A percentile compares a stretch with the other conserved stretches of the same genome.
These are phyloP conservation scores for Chrysoperla carnea DNA, from an alignment of 1,140 invertebrate genomes.

Conservation along the genomic window DNA sequence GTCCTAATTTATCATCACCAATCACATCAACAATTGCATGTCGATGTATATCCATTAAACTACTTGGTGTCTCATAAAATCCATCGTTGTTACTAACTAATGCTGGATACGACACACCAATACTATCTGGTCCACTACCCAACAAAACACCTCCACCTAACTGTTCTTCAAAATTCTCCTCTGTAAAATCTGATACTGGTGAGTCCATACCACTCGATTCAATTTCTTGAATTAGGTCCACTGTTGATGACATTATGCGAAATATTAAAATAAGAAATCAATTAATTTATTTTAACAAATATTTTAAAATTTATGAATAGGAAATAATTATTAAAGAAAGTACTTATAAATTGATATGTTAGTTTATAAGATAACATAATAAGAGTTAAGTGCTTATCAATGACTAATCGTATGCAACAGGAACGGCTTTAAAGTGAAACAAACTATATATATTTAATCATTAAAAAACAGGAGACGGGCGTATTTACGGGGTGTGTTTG, in stretches of 20 bases:
- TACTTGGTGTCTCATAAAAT: neutral
- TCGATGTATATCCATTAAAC: neutral
- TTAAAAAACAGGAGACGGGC: too few relatives aligned
- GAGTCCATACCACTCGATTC: constrained; percentile 19
- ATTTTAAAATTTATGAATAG: neutral
- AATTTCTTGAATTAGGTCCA: constrained; percentile 17
- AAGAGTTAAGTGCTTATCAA: too few relatives aligned
- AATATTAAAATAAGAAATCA: neutral
- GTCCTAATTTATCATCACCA: constrained; percentile 75
- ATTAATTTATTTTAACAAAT: neutral
- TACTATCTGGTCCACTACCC: neutral
- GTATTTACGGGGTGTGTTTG: too few relatives aligned
- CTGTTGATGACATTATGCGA: constrained; percentile 8
- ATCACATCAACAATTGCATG: constrained; percentile 80
- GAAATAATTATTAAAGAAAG: neutral
- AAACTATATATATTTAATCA: too few relatives aligned
- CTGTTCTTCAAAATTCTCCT: constrained; percentile 87
- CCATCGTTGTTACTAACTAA: neutral
- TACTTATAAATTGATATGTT: neutral
- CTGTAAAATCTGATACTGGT: constrained; percentile 26
- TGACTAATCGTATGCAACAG: too few relatives aligned
- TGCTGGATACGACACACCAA: neutral
- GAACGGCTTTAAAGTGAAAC: too few relatives aligned
- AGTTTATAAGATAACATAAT: too few relatives aligned
- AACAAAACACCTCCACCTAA: constrained; percentile 33